phyloP scores from a whole-genome alignment of 2,888 invertebrate species.

The Melieria omissa region DNA sequence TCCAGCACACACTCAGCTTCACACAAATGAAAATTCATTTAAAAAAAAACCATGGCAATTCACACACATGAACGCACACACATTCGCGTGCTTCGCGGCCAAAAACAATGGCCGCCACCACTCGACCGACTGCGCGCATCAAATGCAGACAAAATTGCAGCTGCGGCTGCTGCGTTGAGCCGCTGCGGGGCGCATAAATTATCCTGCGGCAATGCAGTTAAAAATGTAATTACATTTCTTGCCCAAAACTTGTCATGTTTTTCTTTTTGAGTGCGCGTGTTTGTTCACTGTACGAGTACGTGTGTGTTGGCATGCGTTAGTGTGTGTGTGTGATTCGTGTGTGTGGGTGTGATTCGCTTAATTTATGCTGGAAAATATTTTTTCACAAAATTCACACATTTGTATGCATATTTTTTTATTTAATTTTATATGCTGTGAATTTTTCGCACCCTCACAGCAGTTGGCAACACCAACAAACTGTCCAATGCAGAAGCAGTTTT shows the following conservation, averaged over 20 bases:
- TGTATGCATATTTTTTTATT: background rate
- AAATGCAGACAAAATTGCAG: background rate
- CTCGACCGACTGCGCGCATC: background rate
- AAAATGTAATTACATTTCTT: constrained; percentile 34
- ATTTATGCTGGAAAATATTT: background rate
- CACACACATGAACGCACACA: too few species aligned
- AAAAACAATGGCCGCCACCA: too few species aligned
- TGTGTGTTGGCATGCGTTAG: background rate
- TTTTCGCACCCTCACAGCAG: too few species aligned
- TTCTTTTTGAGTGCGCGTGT: background rate
- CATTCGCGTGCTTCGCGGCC: too few species aligned
- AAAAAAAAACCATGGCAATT: too few species aligned
- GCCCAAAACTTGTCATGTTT: background rate
- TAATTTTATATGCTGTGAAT: too few species aligned
- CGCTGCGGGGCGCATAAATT: constrained; percentile 14
- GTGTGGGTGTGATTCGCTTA: background rate
- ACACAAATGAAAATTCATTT: too few species aligned
- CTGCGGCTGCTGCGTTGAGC: background rate
- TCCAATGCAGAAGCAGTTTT: too few species aligned
- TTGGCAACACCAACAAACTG: too few species aligned
- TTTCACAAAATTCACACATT: background rate
- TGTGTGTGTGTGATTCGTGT: background rate
- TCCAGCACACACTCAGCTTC: too few species aligned
- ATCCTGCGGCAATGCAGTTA: constrained; percentile 32
- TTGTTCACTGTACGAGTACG: background rate